Percentiles rank a stretch among this genome's conserved stretches.
Conservation (phyloP, 2,113 vertebrate genomes). For the Myotis yumanensis region DNA sequence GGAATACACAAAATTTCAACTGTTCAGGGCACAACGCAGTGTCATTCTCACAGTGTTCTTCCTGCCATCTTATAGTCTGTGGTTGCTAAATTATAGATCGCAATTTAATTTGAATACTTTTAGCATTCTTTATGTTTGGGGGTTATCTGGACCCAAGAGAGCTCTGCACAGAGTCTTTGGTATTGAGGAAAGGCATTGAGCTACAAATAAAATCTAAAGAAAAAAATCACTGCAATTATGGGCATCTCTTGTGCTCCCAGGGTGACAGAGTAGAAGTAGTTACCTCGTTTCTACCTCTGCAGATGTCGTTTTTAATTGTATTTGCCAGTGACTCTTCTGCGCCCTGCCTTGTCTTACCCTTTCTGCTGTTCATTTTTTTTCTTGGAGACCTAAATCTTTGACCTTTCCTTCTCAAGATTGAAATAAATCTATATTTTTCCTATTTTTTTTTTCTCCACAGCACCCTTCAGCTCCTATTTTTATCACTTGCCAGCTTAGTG, state of each 20-base stretch:
- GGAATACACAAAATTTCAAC: background rate
- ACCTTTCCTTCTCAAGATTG: slow-evolving; percentile 51
- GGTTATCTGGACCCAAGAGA: background rate
- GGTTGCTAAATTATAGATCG: background rate
- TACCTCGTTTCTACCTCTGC: background rate
- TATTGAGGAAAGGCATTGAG: slow-evolving; percentile 1
- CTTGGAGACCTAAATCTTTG: background rate
- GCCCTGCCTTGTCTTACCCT: background rate
- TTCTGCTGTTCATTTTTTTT: background rate
- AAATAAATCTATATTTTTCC: slow-evolving; percentile 73
- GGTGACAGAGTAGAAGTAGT: too few relatives aligned
- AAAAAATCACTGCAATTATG: background rate
- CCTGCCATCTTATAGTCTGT: slow-evolving; percentile 25
- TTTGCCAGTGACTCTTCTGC: background rate
- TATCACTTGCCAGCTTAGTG: slow-evolving; percentile 76
- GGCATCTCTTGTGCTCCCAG: background rate
- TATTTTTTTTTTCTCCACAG: slow-evolving; percentile 58
- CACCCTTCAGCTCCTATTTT: slow-evolving; percentile 74
- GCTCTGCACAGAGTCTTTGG: background rate
- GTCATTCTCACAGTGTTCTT: slow-evolving; percentile 65
- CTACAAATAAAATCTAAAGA: background rate
- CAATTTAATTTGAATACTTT: background rate
- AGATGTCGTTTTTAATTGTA: background rate
- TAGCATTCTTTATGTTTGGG: background rate
- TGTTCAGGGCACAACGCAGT: slow-evolving; percentile 47